These are phyloP conservation scores for Trichogramma dendrolimi DNA, from an alignment of 2,888 invertebrate species.

Conservation along the genomic window DNA sequence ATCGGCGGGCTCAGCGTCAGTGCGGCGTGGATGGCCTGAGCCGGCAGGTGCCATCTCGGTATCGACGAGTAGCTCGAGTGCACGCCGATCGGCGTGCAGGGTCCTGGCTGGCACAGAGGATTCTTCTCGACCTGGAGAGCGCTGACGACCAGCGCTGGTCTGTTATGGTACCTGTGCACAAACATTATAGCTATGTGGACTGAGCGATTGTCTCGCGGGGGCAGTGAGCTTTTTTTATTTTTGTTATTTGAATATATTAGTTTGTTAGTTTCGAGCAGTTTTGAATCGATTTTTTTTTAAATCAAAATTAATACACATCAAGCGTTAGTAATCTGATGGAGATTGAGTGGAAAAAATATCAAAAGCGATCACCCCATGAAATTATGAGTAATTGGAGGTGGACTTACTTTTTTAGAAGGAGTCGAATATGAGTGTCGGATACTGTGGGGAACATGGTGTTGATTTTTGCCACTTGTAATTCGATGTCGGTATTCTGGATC, in stretches of 20 bases:
- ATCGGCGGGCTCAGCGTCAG: conserved; percentile 61
- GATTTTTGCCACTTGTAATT: conserved; percentile 74
- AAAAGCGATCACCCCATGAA: too few species aligned
- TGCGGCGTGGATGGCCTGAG: conserved; percentile 62
- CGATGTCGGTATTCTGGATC: conserved; percentile 63
- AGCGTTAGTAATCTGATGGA: conserved; percentile 17
- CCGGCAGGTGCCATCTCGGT: conserved; percentile 54
- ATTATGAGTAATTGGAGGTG: too few species aligned
- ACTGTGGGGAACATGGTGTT: conserved; percentile 88
- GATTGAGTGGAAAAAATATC: conserved; percentile 8
- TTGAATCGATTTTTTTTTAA: too few species aligned
- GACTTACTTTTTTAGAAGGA: conserved; percentile 83
- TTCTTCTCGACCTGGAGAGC: conserved; percentile 90
- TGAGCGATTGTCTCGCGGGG: too few species aligned
- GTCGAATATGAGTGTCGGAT: conserved; percentile 80
- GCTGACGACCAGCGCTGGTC: conserved; percentile 88
- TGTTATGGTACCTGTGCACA: conserved; percentile 78
- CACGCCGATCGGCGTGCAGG: conserved; percentile 54
- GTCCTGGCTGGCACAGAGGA: conserved; percentile 84
- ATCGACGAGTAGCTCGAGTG: conserved; percentile 47
- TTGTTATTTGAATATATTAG: too few species aligned
- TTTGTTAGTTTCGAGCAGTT: too few species aligned
- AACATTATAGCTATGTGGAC: conserved; percentile 19
- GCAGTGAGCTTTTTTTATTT: too few species aligned
- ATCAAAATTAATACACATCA: too few species aligned